Evolutionary conservation across 1,140 invertebrate genomes (phyloP).

Genomic region (Drosophila funebris): DNA sequence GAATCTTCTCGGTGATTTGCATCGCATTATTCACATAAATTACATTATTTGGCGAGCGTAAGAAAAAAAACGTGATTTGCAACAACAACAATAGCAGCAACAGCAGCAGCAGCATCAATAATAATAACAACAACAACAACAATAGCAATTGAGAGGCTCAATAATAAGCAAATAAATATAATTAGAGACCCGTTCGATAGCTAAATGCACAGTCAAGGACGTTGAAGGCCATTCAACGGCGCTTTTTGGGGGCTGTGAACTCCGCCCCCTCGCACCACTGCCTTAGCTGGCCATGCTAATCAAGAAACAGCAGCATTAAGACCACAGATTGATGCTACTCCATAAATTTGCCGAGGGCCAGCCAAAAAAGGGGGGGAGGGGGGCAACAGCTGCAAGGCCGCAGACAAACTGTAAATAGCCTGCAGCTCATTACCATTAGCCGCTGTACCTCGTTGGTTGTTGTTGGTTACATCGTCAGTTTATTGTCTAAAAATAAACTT

Average conservation of each 20-base stretch:
- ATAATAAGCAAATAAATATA: conserved; percentile 81
- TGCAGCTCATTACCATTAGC: conserved; percentile 79
- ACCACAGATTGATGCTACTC: conserved; percentile 69
- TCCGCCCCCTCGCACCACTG: neutral
- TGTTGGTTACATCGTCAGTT: conserved; percentile 54
- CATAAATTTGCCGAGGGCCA: conserved; percentile 57
- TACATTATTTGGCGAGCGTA: conserved; percentile 76
- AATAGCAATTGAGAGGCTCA: conserved; percentile 43
- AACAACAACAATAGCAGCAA: conserved; percentile 50
- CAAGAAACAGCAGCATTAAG: conserved; percentile 54
- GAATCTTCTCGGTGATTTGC: conserved; percentile 56
- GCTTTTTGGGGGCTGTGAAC: conserved; percentile 69
- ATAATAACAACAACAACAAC: conserved; percentile 2
- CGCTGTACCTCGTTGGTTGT: conserved; percentile 15
- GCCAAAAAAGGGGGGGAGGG: conserved; percentile 24
- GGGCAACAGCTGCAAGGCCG: conserved; percentile 59
- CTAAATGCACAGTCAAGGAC: conserved; percentile 74
- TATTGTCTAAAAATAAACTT: conserved; percentile 78
- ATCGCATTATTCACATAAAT: conserved; percentile 78
- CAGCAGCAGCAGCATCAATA: conserved; percentile 46
- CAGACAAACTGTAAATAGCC: conserved; percentile 73
- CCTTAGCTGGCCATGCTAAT: conserved; percentile 50
- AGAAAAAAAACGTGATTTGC: conserved; percentile 45
- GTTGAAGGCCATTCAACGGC: conserved; percentile 81
- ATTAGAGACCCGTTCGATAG: conserved; percentile 64